These are phyloP conservation scores for Chloropsis cyanopogon DNA, from an alignment of 2,113 vertebrate genomes.

Conservation along the genomic window DNA sequence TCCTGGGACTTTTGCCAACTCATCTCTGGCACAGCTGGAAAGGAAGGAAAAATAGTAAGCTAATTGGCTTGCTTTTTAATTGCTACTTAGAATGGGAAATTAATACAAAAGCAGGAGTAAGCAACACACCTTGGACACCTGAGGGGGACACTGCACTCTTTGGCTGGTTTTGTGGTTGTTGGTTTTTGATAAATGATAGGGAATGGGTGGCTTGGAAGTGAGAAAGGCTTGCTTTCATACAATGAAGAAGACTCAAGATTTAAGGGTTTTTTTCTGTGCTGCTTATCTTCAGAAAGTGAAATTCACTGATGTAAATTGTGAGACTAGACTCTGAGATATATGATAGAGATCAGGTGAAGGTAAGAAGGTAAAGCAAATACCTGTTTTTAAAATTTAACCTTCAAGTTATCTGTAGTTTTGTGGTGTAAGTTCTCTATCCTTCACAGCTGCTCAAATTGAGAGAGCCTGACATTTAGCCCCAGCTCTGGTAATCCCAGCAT, in stretches of 20 bases:
- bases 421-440: not conserved
- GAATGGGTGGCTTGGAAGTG: not conserved
- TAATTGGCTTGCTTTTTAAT: conserved; percentile 10
- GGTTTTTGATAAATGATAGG: not conserved
- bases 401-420: not conserved
- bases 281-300: not conserved
- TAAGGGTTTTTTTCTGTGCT: not conserved
- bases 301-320: not conserved
- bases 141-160: not conserved
- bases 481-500: not conserved
- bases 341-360: not conserved
- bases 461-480: not conserved
- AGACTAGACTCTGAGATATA: not conserved
- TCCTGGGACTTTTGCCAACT: not conserved
- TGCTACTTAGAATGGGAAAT: conserved; percentile 31
- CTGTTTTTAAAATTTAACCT: not conserved
- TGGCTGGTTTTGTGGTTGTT: not conserved
- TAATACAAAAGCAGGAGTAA: not conserved
- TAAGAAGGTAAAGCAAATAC: not conserved
- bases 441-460: not conserved
- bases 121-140: not conserved
- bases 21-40: conserved; percentile 32
- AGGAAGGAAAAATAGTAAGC: conserved; percentile 40
- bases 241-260: not conserved
- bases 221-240: not conserved